These are phyloP conservation scores for Drosophila merina DNA, from an alignment of 2,888 invertebrate species.

Conservation along the genomic window DNA sequence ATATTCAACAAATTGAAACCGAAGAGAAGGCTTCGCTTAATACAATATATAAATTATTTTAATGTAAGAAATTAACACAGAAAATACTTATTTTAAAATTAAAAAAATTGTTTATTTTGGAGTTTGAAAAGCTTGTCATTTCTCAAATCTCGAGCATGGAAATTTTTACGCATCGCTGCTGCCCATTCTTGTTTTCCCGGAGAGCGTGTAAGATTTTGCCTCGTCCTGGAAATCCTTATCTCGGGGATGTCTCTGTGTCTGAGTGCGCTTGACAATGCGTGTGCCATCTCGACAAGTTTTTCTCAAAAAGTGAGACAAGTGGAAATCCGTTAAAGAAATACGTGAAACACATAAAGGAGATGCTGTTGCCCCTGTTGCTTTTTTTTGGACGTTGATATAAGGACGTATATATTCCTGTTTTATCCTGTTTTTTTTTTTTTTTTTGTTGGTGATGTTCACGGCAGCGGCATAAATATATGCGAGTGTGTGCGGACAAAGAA, in stretches of 20 bases:
- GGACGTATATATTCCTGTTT: background rate
- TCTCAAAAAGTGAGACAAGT: constrained; percentile 72
- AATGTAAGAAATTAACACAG: too few species aligned
- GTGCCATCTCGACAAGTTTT: constrained; percentile 70
- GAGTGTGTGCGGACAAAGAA: constrained; percentile 56
- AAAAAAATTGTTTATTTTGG: background rate
- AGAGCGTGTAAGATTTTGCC: constrained; percentile 25
- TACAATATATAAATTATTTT: too few species aligned
- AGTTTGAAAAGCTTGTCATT: constrained; percentile 6
- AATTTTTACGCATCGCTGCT: constrained; percentile 55
- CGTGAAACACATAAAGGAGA: constrained; percentile 70
- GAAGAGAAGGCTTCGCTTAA: too few species aligned
- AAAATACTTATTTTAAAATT: background rate
- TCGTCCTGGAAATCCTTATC: constrained; percentile 16
- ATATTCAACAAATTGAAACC: background rate
- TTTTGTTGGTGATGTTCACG: constrained; percentile 33
- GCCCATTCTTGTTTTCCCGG: constrained; percentile 32
- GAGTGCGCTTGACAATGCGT: constrained; percentile 45
- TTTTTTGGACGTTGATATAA: background rate
- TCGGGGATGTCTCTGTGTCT: constrained; percentile 34
- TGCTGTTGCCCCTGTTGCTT: constrained; percentile 46
- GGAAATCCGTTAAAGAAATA: constrained; percentile 77
- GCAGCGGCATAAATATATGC: constrained; percentile 38
- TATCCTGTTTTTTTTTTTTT: background rate
- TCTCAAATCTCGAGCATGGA: constrained; percentile 14